These are phyloP conservation scores for Micromys minutus DNA, from an alignment of 2,113 vertebrate genomes.

Conservation along the genomic window DNA sequence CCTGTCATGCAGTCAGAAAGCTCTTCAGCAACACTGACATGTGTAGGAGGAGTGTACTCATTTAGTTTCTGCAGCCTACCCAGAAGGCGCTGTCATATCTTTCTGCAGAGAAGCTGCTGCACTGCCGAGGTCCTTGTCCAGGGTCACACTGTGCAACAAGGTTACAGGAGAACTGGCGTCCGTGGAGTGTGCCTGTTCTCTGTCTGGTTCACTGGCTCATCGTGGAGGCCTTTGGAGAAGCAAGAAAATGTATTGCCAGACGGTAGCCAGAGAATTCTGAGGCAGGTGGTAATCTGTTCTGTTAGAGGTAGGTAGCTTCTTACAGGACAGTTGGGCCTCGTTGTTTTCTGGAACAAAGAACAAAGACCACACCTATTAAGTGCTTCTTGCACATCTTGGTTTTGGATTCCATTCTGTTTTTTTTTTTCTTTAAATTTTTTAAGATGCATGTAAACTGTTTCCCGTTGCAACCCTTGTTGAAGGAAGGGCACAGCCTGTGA, in stretches of 20 bases:
- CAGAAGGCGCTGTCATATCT: constrained; percentile 31
- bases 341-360: constrained; percentile 15
- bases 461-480: neutral
- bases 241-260: constrained; percentile 16
- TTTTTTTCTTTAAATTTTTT: neutral
- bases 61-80: constrained; percentile 23
- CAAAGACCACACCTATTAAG: neutral
- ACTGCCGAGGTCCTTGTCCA: constrained; percentile 60
- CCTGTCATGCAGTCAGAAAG: neutral
- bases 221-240: constrained; percentile 39
- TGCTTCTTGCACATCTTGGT: neutral
- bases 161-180: constrained; percentile 24
- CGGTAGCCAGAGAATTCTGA: constrained; percentile 58
- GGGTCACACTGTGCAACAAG: constrained; percentile 61
- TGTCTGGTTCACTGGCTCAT: constrained; percentile 57
- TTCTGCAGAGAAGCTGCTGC: constrained; percentile 15
- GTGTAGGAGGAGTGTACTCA: constrained; percentile 6
- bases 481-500: neutral
- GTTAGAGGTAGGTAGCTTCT: neutral
- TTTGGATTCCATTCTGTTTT: neutral
- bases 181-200: constrained; percentile 37
- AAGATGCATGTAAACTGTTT: neutral
- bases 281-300: constrained; percentile 12
- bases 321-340: fast-evolving
- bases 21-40: neutral